phyloP scores from a whole-genome alignment of 2,113 vertebrate species.

The Himantopus leucocephalus region DNA sequence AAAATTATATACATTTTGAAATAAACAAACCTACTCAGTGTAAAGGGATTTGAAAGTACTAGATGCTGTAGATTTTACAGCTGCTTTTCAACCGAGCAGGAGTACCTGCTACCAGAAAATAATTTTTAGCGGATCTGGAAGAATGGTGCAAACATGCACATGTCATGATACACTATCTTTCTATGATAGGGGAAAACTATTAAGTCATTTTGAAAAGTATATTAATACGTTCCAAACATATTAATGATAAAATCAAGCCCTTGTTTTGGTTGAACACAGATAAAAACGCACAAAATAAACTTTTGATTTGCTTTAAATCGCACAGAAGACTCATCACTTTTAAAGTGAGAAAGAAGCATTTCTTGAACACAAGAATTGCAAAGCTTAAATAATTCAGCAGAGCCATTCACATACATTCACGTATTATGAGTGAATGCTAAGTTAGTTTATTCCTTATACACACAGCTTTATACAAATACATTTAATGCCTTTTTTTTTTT shows the following conservation, averaged over 20 bases:
- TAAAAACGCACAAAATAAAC: neutral
- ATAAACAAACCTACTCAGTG: neutral
- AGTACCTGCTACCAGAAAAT: neutral
- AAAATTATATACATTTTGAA: neutral
- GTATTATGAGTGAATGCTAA: slow-evolving; percentile 2
- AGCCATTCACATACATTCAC: neutral
- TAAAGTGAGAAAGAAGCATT: slow-evolving; percentile 4
- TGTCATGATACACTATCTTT: neutral
- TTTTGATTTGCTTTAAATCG: neutral
- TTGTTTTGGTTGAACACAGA: neutral
- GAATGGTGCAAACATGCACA: neutral
- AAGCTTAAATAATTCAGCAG: slow-evolving; percentile 28
- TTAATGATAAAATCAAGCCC: neutral
- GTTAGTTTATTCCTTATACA: neutral
- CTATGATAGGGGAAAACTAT: neutral
- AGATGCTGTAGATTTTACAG: neutral
- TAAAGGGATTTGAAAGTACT: neutral
- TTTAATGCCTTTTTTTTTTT: neutral
- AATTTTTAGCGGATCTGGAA: neutral
- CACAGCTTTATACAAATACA: neutral
- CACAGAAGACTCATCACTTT: neutral
- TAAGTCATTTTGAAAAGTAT: neutral
- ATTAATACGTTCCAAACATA: neutral
- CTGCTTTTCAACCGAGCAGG: neutral
- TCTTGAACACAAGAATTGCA: neutral